Evolutionary conservation across 2,888 invertebrate species (phyloP).

Genomic region (Drosophila affinis): DNA sequence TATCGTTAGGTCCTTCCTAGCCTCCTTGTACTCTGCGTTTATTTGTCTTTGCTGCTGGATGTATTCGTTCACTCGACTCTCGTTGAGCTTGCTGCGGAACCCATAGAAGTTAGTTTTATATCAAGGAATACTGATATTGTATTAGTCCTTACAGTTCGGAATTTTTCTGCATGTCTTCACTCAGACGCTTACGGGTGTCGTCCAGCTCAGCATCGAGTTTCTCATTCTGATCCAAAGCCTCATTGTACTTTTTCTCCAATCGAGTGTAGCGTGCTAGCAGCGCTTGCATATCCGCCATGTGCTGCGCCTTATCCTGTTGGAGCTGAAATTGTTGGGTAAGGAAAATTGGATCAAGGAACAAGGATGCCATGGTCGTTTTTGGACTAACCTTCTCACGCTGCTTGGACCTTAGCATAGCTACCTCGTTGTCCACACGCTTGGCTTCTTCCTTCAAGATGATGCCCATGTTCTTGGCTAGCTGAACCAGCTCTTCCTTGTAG

Average conservation of each 20-base stretch:
- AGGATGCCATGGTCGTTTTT: not conserved
- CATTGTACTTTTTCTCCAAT: slow-evolving; percentile 72
- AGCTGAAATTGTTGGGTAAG: slow-evolving; percentile 3
- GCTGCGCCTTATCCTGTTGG: slow-evolving; percentile 35
- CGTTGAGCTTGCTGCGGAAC: slow-evolving; percentile 58
- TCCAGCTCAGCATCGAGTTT: slow-evolving; percentile 81
- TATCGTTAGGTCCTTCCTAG: slow-evolving; percentile 86
- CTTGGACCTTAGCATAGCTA: slow-evolving; percentile 85
- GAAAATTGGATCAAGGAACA: not conserved
- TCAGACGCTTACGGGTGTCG: slow-evolving; percentile 80
- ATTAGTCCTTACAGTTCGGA: not conserved
- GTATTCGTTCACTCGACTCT: slow-evolving; percentile 61
- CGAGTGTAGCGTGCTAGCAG: slow-evolving; percentile 82
- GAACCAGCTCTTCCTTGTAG: slow-evolving; percentile 85
- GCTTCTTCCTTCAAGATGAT: slow-evolving; percentile 86
- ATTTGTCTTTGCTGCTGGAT: slow-evolving; percentile 59
- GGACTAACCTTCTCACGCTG: slow-evolving; percentile 83
- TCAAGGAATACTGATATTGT: not conserved
- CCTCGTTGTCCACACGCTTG: slow-evolving; percentile 86
- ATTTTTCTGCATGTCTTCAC: slow-evolving; percentile 65
- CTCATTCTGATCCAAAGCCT: slow-evolving; percentile 66
- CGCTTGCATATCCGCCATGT: slow-evolving; percentile 61
- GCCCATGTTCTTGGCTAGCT: slow-evolving; percentile 85
- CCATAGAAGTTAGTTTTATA: not conserved
- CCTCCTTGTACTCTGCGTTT: slow-evolving; percentile 86